Percentiles rank a stretch among this genome's conserved stretches.
These are phyloP conservation scores for Leptonema lineaticorne DNA, from an alignment of 1,140 invertebrate species.

Conservation along the genomic window DNA sequence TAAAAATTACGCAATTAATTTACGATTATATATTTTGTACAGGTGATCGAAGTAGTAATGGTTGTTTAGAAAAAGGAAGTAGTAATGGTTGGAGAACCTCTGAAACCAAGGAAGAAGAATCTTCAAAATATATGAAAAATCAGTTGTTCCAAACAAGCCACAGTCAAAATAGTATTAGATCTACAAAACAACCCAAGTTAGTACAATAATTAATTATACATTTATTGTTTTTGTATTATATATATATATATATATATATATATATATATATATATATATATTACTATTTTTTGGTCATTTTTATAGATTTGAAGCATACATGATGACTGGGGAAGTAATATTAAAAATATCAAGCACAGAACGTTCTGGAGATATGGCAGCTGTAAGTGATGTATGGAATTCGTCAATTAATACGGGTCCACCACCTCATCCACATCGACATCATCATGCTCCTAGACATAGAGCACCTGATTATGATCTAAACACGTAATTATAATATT, in stretches of 20 bases:
- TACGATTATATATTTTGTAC: slow-evolving; percentile 2
- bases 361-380: slow-evolving; percentile 32
- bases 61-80: slow-evolving; percentile 35
- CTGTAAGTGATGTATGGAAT: slow-evolving; percentile 50
- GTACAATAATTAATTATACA: neutral
- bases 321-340: slow-evolving; percentile 97
- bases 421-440: slow-evolving; percentile 47
- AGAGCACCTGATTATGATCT: slow-evolving; percentile 38
- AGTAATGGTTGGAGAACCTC: slow-evolving; percentile 37
- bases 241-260: neutral
- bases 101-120: slow-evolving; percentile 10
- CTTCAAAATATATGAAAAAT: neutral
- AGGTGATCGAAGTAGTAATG: slow-evolving; percentile 40
- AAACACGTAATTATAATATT: slow-evolving; percentile 31
- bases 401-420: slow-evolving; percentile 55
- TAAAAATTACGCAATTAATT: too few relatives aligned
- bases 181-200: slow-evolving; percentile 18
- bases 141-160: neutral
- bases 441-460: slow-evolving; percentile 51
- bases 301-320: slow-evolving; percentile 82
- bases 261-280: neutral
- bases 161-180: slow-evolving; percentile 40
- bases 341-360: slow-evolving; percentile 81
- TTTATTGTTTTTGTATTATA: neutral
- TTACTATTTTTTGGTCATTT: neutral